phyloP scores from a whole-genome alignment of 2,888 invertebrate genomes.

The Chrysomela aeneicollis region DNA sequence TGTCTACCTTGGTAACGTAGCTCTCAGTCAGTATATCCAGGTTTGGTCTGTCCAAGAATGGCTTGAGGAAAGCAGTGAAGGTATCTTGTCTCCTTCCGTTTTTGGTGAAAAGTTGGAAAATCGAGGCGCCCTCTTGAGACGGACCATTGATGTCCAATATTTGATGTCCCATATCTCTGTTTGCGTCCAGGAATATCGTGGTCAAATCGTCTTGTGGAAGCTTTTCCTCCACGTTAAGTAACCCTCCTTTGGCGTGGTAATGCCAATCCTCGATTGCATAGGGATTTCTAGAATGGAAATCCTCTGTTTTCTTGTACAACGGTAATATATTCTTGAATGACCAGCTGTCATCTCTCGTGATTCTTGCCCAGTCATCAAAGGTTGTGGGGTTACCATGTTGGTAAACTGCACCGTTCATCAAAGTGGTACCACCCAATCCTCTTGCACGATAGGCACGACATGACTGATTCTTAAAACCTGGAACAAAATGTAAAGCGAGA shows the following conservation, averaged over 20 bases:
- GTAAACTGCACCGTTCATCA: slow-evolving; percentile 64
- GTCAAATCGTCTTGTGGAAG: background rate
- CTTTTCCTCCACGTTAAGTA: slow-evolving; percentile 30
- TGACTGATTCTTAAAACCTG: slow-evolving; percentile 26
- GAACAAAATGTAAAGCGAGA: background rate
- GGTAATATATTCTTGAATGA: slow-evolving; percentile 66
- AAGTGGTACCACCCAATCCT: slow-evolving; percentile 63
- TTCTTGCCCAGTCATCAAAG: slow-evolving; percentile 60
- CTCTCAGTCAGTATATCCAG: slow-evolving; percentile 74
- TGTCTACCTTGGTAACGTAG: slow-evolving; percentile 67
- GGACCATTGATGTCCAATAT: slow-evolving; percentile 74
- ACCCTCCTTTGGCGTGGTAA: slow-evolving; percentile 22
- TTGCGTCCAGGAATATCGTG: slow-evolving; percentile 60
- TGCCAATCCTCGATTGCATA: background rate
- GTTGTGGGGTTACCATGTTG: slow-evolving; percentile 61
- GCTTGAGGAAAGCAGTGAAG: slow-evolving; percentile 77
- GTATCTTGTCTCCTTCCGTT: slow-evolving; percentile 78
- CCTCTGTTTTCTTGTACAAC: slow-evolving; percentile 2
- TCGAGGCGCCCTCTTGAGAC: slow-evolving; percentile 69
- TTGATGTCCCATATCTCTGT: slow-evolving; percentile 71
- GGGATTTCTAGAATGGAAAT: slow-evolving; percentile 2
- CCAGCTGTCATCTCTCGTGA: slow-evolving; percentile 56
- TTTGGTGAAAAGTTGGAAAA: slow-evolving; percentile 64
- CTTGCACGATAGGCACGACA: slow-evolving; percentile 61
- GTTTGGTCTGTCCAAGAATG: slow-evolving; percentile 70